A percentile compares a stretch with the other conserved stretches of the same genome.
Conservation (phyloP, 2,113 vertebrate species). For the Podarcis cretensis region DNA sequence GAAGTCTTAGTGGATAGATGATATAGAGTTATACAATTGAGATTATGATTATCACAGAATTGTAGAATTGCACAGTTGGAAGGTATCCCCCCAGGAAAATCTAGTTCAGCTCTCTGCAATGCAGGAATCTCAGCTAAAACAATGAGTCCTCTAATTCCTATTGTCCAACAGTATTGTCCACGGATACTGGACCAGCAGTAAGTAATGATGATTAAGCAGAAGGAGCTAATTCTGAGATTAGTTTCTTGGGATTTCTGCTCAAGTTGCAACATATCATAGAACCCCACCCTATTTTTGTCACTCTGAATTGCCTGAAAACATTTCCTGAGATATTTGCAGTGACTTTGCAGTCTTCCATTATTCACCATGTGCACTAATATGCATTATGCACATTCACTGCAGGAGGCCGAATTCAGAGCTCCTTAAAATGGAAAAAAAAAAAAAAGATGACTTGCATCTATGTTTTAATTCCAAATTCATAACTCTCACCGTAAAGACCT, state of each 20-base stretch:
- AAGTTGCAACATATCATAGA: background rate
- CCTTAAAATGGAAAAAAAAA: background rate
- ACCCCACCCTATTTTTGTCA: no score
- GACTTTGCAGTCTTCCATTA: background rate
- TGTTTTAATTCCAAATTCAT: background rate
- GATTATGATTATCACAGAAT: background rate
- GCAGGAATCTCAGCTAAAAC: no score
- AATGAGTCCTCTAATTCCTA: background rate
- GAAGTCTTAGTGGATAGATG: no score
- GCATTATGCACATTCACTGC: background rate
- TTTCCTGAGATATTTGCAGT: background rate
- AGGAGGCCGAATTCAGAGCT: background rate
- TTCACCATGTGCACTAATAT: background rate
- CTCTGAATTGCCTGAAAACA: background rate
- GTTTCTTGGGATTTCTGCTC: background rate
- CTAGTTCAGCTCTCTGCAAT: no score
- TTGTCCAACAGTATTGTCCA: background rate
- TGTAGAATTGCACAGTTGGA: no score
- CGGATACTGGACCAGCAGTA: background rate
- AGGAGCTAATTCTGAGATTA: background rate
- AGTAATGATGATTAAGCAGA: background rate
- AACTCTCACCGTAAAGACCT: background rate
- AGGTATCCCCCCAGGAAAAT: no score
- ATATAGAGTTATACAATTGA: background rate
- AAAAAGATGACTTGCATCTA: background rate